phyloP scores from a whole-genome alignment of 2,113 vertebrate genomes.

The Epinephelus moara region DNA sequence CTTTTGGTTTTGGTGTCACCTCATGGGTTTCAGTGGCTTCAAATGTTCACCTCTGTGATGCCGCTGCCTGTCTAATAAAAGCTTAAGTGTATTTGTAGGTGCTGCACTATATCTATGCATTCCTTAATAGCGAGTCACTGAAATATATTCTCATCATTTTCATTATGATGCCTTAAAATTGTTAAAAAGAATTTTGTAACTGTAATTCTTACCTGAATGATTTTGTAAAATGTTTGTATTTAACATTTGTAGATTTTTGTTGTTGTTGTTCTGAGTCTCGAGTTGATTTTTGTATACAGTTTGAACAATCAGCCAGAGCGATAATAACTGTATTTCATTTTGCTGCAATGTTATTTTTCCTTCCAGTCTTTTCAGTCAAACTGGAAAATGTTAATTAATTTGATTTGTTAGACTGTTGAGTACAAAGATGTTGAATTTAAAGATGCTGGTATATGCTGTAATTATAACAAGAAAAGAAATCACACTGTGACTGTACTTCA shows the following conservation, averaged over 20 bases:
- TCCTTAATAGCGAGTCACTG: constrained; percentile 23
- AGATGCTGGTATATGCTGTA: constrained; percentile 10
- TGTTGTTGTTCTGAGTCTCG: background rate
- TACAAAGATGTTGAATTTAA: background rate
- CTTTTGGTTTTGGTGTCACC: no score
- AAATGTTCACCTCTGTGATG: no score
- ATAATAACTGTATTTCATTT: constrained; percentile 31
- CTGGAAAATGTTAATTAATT: constrained; percentile 29
- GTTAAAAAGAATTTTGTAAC: constrained; percentile 21
- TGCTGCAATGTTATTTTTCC: constrained; percentile 17
- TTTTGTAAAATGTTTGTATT: constrained; percentile 53
- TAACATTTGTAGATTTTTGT: constrained; percentile 41
- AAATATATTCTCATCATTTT: constrained; percentile 11
- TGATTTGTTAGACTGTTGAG: constrained; percentile 26
- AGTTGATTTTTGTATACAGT: constrained; percentile 37
- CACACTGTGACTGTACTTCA: constrained; percentile 36
- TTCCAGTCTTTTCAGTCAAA: constrained; percentile 24
- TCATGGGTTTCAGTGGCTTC: no score
- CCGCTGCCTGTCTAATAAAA: background rate
- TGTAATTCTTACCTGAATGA: constrained; percentile 26
- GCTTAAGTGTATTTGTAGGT: constrained; percentile 29
- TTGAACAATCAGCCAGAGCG: constrained; percentile 56
- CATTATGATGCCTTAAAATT: constrained; percentile 63
- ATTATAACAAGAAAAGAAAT: constrained; percentile 28
- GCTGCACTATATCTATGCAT: constrained; percentile 67